Conservation (phyloP, 2,113 vertebrate genomes). For the Ptilorrhoa leucosticta region DNA sequence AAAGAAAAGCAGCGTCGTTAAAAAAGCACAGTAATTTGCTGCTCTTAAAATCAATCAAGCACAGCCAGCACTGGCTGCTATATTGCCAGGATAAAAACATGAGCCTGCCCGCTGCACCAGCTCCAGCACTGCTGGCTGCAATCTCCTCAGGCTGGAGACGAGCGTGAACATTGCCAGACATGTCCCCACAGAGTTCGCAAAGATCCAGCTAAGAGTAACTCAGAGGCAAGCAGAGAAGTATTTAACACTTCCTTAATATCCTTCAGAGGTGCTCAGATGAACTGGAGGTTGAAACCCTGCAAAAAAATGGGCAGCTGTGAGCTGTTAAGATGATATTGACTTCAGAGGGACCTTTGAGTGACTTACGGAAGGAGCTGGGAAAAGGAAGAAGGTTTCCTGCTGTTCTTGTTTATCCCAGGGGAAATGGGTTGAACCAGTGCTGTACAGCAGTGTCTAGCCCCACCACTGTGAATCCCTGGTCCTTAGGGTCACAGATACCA, state of each 20-base stretch:
- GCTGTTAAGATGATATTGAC: neutral
- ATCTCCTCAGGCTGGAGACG: neutral
- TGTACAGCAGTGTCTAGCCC: neutral
- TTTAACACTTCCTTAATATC: neutral
- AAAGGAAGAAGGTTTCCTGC: neutral
- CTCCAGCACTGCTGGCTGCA: neutral
- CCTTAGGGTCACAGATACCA: neutral
- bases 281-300: neutral
- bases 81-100: neutral
- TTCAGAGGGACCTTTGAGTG: neutral
- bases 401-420: neutral
- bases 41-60: neutral
- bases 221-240: neutral
- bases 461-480: neutral
- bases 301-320: neutral
- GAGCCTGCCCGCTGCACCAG: neutral
- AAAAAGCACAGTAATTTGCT: conserved; percentile 14
- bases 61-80: neutral
- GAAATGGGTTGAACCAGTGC: neutral
- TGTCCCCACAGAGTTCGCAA: fast-evolving
- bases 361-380: neutral
- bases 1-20: neutral
- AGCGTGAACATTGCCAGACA: neutral
- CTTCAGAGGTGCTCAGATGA: neutral
- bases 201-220: neutral